These are phyloP conservation scores for Dryoscopus gambensis DNA, from an alignment of 2,113 vertebrate species.

Conservation along the genomic window DNA sequence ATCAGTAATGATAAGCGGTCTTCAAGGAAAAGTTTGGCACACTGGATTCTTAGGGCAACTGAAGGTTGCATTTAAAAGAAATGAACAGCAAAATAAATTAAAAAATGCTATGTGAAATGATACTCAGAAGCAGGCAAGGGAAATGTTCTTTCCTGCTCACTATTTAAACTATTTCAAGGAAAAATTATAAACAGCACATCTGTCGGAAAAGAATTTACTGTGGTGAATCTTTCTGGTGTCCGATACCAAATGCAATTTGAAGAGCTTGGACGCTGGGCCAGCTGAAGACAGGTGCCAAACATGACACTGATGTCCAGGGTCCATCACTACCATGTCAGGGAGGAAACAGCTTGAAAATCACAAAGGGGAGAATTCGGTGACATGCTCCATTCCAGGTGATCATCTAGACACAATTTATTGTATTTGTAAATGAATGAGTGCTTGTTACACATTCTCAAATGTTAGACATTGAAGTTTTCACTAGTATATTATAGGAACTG, in stretches of 20 bases:
- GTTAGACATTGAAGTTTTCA: not conserved
- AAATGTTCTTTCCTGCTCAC: not conserved
- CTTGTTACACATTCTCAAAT: not conserved
- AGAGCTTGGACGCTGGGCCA: not conserved
- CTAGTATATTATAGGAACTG: not conserved
- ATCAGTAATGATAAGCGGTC: not conserved
- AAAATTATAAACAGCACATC: not conserved
- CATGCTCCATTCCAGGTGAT: not conserved
- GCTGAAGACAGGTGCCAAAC: not conserved
- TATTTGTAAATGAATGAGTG: not conserved
- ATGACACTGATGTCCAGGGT: not conserved
- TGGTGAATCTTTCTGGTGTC: not conserved
- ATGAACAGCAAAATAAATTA: not conserved
- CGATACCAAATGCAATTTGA: not conserved
- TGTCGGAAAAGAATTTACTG: not conserved
- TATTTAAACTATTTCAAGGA: not conserved
- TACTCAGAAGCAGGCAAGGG: not conserved
- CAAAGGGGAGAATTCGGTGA: not conserved
- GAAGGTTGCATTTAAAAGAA: not conserved
- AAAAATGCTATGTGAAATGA: not conserved
- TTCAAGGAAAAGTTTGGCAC: not conserved
- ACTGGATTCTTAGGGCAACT: not conserved
- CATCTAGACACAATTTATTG: not conserved
- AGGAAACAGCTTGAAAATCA: not conserved
- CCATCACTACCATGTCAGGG: not conserved